Evolutionary conservation across 2,888 invertebrate species (phyloP).

Genomic region (Microctonus aethiopoides): DNA sequence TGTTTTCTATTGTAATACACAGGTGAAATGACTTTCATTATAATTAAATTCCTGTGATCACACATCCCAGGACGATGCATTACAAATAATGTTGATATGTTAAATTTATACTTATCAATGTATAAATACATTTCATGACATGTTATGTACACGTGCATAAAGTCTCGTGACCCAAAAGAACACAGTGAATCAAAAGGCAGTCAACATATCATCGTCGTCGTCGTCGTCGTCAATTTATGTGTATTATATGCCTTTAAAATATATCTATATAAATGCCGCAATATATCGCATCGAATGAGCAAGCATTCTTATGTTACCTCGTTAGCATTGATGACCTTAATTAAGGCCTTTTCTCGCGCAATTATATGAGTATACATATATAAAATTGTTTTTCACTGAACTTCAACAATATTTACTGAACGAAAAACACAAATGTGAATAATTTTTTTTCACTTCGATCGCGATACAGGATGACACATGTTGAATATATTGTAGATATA

Average conservation of each 20-base stretch:
- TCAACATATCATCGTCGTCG: constrained; percentile 24
- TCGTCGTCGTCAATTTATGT: constrained; percentile 31
- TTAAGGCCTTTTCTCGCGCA: neutral
- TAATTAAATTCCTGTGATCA: neutral
- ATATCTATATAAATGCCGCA: constrained; percentile 36
- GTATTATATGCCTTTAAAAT: constrained; percentile 41
- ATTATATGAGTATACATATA: neutral
- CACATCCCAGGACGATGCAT: neutral
- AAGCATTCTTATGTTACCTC: constrained; percentile 6
- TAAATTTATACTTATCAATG: neutral
- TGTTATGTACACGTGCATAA: constrained; percentile 36
- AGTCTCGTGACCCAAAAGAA: constrained; percentile 39
- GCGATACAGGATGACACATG: neutral
- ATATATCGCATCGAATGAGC: constrained; percentile 26
- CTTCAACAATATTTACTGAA: neutral
- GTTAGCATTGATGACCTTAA: constrained; percentile 25
- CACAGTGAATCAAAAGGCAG: constrained; percentile 38
- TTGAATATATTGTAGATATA: neutral
- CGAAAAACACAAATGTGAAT: neutral
- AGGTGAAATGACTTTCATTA: neutral
- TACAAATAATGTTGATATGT: neutral
- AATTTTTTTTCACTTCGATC: neutral
- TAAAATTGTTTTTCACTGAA: neutral
- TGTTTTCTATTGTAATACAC: neutral
- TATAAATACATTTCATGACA: too few relatives aligned